Evolutionary conservation across 2,888 invertebrate species (phyloP).

Genomic region (Apodemia zela): DNA sequence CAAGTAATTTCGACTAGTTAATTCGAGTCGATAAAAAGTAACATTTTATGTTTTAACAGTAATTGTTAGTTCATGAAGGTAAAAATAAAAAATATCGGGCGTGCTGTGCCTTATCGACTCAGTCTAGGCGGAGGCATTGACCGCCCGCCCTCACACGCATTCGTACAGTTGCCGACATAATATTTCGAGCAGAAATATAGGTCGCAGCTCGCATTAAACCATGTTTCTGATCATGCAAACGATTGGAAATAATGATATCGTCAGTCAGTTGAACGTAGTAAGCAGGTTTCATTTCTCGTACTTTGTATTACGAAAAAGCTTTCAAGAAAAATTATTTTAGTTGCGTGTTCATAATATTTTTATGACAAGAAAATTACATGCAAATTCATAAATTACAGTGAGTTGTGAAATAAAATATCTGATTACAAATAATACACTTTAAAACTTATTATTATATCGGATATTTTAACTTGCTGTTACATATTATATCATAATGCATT

Average conservation of each 20-base stretch:
- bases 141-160: slow-evolving; percentile 46
- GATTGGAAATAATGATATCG: slow-evolving; percentile 9
- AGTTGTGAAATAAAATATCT: too few species aligned
- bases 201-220: neutral
- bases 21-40: neutral
- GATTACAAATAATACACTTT: too few species aligned
- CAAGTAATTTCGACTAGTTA: neutral
- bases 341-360: slow-evolving; percentile 4
- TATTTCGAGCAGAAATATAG: neutral
- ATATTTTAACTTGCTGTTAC: too few species aligned
- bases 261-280: neutral
- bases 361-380: neutral
- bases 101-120: slow-evolving; percentile 31
- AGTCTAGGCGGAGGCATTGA: slow-evolving; percentile 42
- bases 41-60: neutral
- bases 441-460: too few species aligned
- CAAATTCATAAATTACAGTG: too few species aligned
- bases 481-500: too few species aligned
- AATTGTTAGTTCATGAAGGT: slow-evolving; percentile 8
- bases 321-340: neutral
- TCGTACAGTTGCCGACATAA: neutral
- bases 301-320: neutral
- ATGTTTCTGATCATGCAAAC: slow-evolving; percentile 8
- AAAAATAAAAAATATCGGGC: slow-evolving; percentile 24
- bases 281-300: neutral